These are phyloP conservation scores for Cyphomyrus discorhynchus DNA, from an alignment of 2,113 vertebrate species.

Conservation along the genomic window DNA sequence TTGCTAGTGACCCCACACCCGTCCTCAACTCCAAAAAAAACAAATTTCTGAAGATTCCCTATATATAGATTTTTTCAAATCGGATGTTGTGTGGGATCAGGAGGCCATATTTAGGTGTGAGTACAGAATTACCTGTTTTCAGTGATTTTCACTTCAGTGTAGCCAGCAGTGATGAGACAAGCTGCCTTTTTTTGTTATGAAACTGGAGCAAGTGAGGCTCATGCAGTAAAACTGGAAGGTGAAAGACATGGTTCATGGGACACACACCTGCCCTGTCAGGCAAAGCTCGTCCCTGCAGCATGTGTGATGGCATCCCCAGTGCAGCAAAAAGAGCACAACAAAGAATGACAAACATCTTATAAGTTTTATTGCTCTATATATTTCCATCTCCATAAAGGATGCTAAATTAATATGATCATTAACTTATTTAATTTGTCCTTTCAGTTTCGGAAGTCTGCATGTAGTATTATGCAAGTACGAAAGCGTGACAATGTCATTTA, in stretches of 20 bases:
- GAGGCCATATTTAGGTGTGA: not conserved
- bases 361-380: not conserved
- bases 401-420: not conserved
- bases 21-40: not conserved
- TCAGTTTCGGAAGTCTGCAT: not conserved
- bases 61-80: not conserved
- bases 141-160: not conserved
- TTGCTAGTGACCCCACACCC: not conserved
- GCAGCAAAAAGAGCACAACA: not conserved
- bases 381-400: not conserved
- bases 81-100: not conserved
- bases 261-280: not conserved
- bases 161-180: not conserved
- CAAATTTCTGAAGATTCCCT: not conserved
- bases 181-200: not conserved
- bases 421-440: not conserved
- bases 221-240: not conserved
- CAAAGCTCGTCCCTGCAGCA: not conserved
- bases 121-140: not conserved
- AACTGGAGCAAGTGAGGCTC: not conserved
- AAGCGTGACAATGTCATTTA: not conserved
- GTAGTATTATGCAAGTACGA: not conserved
- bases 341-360: not conserved
- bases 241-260: not conserved
- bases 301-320: not conserved